Conservation (phyloP, 1,140 invertebrate genomes). For the Drosophila kepulauana region DNA sequence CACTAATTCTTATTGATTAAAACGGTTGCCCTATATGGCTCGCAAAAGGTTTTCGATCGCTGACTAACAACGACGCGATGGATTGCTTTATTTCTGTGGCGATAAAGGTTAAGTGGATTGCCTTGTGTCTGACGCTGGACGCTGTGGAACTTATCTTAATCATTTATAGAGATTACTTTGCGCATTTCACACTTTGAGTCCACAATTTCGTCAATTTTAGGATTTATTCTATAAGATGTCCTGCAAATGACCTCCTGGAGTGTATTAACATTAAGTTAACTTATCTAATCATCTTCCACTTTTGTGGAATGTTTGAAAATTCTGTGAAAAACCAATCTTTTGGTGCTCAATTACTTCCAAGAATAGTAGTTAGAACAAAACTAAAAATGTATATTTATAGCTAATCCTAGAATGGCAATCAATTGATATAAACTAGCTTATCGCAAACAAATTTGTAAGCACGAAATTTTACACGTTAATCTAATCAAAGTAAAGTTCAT, state of each 20-base stretch:
- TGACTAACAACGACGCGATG: neutral
- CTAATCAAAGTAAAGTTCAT: too few relatives aligned
- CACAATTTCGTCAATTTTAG: neutral
- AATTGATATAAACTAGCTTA: too few relatives aligned
- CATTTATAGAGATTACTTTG: neutral
- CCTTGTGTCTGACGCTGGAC: neutral
- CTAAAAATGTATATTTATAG: too few relatives aligned
- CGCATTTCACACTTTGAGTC: neutral
- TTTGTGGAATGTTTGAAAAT: too few relatives aligned
- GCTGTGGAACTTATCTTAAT: neutral
- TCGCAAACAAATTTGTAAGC: too few relatives aligned
- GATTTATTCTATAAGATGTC: neutral
- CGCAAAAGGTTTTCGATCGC: neutral
- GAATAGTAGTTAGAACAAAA: too few relatives aligned
- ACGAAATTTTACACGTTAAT: too few relatives aligned
- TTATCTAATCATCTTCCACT: too few relatives aligned
- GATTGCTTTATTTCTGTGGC: neutral
- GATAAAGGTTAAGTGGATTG: neutral
- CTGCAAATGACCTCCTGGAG: neutral
- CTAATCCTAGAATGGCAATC: too few relatives aligned
- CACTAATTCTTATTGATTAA: neutral
- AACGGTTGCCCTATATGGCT: neutral
- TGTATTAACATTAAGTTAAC: too few relatives aligned
- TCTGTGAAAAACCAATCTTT: too few relatives aligned
- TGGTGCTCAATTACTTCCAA: too few relatives aligned